phyloP scores from a whole-genome alignment of 1,140 invertebrate species.

The Polypedilum pembai region DNA sequence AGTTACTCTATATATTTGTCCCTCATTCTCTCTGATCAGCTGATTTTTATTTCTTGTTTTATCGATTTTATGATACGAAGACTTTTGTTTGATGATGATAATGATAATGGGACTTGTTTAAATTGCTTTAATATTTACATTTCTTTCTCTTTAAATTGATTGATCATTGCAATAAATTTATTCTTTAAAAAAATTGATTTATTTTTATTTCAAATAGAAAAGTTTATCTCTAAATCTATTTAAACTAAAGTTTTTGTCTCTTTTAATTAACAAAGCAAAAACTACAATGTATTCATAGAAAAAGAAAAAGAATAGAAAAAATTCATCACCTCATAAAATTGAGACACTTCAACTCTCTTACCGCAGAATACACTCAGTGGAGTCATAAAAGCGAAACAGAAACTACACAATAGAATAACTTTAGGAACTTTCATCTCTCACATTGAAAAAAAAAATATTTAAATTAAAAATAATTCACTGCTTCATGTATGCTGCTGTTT shows the following conservation, averaged over 20 bases:
- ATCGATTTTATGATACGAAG: too few relatives aligned
- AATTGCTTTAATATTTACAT: too few relatives aligned
- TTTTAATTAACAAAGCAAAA: too few relatives aligned
- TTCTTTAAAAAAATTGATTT: too few relatives aligned
- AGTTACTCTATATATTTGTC: neutral
- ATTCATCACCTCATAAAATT: conserved; percentile 18
- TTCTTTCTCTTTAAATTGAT: too few relatives aligned
- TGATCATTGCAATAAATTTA: too few relatives aligned
- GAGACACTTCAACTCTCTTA: neutral
- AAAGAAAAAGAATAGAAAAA: neutral
- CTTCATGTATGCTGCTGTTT: neutral
- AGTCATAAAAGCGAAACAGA: conserved; percentile 2
- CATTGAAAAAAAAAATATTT: neutral
- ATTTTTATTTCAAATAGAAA: too few relatives aligned
- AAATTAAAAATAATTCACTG: conserved; percentile 28
- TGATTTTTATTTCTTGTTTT: neutral
- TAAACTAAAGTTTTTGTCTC: too few relatives aligned
- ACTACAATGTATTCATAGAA: neutral
- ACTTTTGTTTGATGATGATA: too few relatives aligned
- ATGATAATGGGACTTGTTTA: too few relatives aligned
- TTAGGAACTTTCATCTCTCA: neutral
- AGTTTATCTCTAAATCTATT: too few relatives aligned
- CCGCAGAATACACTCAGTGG: neutral
- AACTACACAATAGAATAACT: neutral
- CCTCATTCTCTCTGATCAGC: neutral